These are phyloP conservation scores for Escarpia spicata DNA, from an alignment of 2,888 invertebrate species.

Conservation along the genomic window DNA sequence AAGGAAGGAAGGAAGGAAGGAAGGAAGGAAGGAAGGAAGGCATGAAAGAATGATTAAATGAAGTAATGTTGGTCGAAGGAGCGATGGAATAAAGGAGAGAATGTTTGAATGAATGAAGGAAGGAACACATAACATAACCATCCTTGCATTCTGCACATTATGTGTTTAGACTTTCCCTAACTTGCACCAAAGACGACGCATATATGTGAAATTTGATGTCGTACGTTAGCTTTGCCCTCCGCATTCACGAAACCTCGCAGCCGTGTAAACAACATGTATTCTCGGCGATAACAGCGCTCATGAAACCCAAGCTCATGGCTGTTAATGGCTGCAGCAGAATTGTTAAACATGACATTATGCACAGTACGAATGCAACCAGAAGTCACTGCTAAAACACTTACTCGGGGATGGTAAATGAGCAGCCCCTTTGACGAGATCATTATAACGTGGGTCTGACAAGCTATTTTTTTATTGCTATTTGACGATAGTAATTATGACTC, in stretches of 20 bases:
- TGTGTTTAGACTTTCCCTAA: neutral
- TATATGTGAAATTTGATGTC: neutral
- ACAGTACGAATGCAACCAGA: neutral
- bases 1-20: constrained; percentile 29
- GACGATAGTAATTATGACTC: no score
- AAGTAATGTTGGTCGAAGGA: no score
- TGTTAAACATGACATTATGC: neutral
- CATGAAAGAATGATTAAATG: neutral
- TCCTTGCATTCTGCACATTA: neutral
- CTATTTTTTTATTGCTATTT: no score
- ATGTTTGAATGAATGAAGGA: neutral
- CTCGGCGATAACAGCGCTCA: neutral
- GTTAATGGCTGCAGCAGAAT: neutral
- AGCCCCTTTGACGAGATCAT: neutral
- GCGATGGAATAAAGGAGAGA: no score
- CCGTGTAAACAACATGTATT: neutral
- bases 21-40: constrained; percentile 26
- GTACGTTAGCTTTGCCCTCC: neutral
- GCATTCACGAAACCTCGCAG: neutral
- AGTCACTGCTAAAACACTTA: neutral
- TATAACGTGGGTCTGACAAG: no score
- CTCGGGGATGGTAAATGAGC: neutral
- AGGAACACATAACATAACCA: neutral
- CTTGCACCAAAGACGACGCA: neutral
- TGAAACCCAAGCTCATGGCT: neutral